Evolutionary conservation across 37 sponge, comb jelly and placozoan species (phyloP).

Genomic region (Bolinopsis microptera): DNA sequence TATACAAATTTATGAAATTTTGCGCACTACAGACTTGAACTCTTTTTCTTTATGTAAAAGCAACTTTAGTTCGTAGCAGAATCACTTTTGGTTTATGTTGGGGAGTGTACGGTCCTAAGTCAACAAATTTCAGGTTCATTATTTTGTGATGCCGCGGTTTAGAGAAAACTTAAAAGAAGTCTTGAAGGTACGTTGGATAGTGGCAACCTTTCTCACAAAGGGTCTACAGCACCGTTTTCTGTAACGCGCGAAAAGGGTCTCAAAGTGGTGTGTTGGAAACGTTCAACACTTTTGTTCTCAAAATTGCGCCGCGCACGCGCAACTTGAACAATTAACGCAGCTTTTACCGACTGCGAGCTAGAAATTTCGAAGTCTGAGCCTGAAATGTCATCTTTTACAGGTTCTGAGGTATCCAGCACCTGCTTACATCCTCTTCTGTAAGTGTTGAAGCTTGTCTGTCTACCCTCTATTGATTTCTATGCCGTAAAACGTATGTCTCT

Average conservation of each 20-base stretch:
- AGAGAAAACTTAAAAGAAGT: neutral
- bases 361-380: neutral
- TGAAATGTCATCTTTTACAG: constrained; percentile 3
- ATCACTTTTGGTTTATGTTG: too few relatives aligned
- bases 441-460: neutral
- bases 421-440: constrained; percentile 36
- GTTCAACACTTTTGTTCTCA: constrained; percentile 54
- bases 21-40: too few relatives aligned
- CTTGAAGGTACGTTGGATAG: neutral
- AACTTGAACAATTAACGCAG: neutral
- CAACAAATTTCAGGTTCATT: neutral
- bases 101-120: too few relatives aligned
- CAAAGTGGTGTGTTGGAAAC: neutral
- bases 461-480: too few relatives aligned
- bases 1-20: too few relatives aligned
- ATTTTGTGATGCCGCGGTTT: neutral
- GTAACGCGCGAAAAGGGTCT: constrained; percentile 27
- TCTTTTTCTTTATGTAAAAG: too few relatives aligned
- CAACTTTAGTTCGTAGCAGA: too few relatives aligned
- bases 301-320: constrained; percentile 51
- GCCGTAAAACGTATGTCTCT: too few relatives aligned
- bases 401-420: neutral
- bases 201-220: too few relatives aligned
- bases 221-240: too few relatives aligned
- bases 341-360: too few relatives aligned